These are phyloP conservation scores for Bellardia bayeri DNA, from an alignment of 2,888 invertebrate genomes.

Conservation along the genomic window DNA sequence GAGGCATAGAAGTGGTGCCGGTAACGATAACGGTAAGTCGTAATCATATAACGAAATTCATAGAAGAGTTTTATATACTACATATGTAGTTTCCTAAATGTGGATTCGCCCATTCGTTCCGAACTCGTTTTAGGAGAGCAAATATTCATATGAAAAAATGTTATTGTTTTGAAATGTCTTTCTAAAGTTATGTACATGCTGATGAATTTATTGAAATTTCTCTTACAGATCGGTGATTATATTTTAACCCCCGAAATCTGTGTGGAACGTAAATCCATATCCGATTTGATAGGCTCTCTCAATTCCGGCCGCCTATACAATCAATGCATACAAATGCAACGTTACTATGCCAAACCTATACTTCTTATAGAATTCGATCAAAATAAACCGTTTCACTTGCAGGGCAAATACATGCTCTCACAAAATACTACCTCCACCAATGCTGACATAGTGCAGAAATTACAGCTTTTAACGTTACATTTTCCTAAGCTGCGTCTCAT, in stretches of 20 bases:
- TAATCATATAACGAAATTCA: too few relatives aligned
- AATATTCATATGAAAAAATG: too few relatives aligned
- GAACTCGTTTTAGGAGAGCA: too few relatives aligned
- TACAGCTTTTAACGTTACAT: conserved; percentile 96
- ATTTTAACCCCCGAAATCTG: conserved; percentile 98
- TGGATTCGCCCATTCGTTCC: too few relatives aligned
- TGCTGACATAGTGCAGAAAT: conserved; percentile 92
- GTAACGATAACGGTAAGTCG: conserved; percentile 89
- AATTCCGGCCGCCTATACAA: conserved; percentile 97
- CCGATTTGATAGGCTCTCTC: conserved; percentile 97
- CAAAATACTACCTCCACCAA: conserved; percentile 88
- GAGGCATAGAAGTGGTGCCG: conserved; percentile 96
- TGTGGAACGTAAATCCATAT: conserved; percentile 97
- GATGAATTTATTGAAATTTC: too few relatives aligned
- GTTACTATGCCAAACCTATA: conserved; percentile 94
- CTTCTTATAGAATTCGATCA: conserved; percentile 98
- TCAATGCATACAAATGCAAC: conserved; percentile 97
- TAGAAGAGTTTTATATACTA: not conserved
- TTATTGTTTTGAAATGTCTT: too few relatives aligned
- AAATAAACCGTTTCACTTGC: conserved; percentile 94
- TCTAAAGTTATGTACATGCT: too few relatives aligned
- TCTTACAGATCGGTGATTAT: conserved; percentile 95
- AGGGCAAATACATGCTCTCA: conserved; percentile 92
- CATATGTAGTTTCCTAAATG: too few relatives aligned
- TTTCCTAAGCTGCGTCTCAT: conserved; percentile 96